Base-by-base conservation (phyloP, 1,140 invertebrate species). In the Pachyrhynchus sulphureomaculatus region DNA sequence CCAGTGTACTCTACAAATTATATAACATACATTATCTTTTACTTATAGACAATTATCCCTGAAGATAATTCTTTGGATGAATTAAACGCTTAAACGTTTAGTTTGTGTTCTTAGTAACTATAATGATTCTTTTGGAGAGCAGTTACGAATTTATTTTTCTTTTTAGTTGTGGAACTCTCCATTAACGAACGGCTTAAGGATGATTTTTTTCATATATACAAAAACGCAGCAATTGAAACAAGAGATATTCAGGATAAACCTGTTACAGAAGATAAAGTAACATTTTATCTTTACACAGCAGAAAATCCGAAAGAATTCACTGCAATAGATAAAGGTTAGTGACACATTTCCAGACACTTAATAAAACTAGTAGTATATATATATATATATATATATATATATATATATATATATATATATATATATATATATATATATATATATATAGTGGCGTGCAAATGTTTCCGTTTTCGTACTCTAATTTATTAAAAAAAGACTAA, bases 231-330 rank as follows among this genome's bases (percentile, higher is more conserved):
- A 9, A 55, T 68, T 18, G 51, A 62, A 62, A 64, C 49, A 1
- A 57, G 56, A 15, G 59, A 68, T 13, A 39, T 65, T 37, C 47
- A 54, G 39, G 20, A 65, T 23, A 51, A 58, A 21, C 58, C 54
- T 1, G 63, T 68, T 2, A 65, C 66, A 10, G 44, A 55, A 29
- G 59, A 65, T 32, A 33, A 68, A 21, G 60, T 68, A 3, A 54
- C 58, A 32, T 68, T 58, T 52, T 65, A 58, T 37, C 49, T 68
- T 12, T 68, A 64, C 21, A 68, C 62, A 0, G 45, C 39, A 9
- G 52, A 68, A 32, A 61, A 62, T 60, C 58, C 59, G 2, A 54
- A 57, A 23, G 53, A 62, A 33, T 62, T 34, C 29, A 56, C 51
- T 6, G 26, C 44, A 20, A 53, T 68, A 6, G 61, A 64, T 33